These are phyloP conservation scores for Zosterops japonicus DNA, from an alignment of 2,113 vertebrate genomes.

Conservation along the genomic window DNA sequence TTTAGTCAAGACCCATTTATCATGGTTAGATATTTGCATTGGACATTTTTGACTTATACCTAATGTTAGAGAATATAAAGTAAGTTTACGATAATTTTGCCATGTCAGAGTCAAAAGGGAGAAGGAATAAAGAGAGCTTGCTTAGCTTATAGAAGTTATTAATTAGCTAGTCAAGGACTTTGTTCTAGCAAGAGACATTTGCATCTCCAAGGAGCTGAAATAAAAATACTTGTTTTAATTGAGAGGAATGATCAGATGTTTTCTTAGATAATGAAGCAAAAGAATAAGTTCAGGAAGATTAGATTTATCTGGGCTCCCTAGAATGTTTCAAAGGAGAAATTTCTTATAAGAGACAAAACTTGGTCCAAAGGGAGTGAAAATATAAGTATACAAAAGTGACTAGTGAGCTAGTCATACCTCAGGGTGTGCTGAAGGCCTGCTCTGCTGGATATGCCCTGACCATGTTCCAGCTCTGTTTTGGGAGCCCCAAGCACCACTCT, in stretches of 20 bases:
- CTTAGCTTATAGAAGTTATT: not conserved
- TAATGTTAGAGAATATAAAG: not conserved
- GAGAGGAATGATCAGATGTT: constrained; percentile 28
- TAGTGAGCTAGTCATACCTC: not conserved
- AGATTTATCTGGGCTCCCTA: not conserved
- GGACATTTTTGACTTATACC: not conserved
- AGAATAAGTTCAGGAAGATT: not conserved
- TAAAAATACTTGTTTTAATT: constrained; percentile 47
- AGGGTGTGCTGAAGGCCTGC: not conserved
- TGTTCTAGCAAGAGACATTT: constrained; percentile 7
- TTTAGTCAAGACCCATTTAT: not conserved
- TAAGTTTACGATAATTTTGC: not conserved
- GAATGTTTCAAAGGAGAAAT: not conserved
- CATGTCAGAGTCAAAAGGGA: not conserved
- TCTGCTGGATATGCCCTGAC: not conserved
- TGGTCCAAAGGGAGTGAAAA: not conserved
- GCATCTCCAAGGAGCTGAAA: constrained; percentile 24
- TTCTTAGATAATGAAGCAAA: constrained; percentile 22
- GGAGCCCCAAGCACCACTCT: not conserved
- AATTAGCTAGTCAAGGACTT: constrained; percentile 37
- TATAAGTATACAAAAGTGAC: not conserved
- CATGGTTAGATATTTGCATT: not conserved
- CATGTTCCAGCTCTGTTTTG: not conserved
- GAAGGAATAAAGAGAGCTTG: not conserved
- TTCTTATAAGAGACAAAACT: not conserved